phyloP scores from a whole-genome alignment of 2,113 vertebrate species.

The Nycticorax nycticorax region DNA sequence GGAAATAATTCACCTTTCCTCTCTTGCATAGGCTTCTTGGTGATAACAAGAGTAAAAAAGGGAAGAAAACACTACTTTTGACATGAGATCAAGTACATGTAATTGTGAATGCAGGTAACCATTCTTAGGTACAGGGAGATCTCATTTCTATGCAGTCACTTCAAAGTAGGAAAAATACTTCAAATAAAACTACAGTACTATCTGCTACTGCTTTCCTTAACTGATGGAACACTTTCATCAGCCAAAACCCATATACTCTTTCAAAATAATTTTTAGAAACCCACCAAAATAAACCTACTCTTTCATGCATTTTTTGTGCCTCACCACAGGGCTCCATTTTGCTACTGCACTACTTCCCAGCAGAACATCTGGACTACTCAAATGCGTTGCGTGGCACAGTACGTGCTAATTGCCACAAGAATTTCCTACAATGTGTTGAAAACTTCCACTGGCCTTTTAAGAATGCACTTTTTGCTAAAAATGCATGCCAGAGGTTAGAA shows the following conservation, averaged over 20 bases:
- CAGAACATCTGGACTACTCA: neutral
- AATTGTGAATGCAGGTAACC: neutral
- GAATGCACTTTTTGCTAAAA: neutral
- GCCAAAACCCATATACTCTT: neutral
- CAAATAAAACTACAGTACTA: neutral
- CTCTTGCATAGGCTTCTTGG: neutral
- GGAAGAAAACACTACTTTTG: constrained; percentile 18
- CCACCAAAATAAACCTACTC: neutral
- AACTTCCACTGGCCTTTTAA: neutral
- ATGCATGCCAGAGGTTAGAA: neutral
- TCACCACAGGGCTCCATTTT: neutral
- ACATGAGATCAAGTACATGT: neutral
- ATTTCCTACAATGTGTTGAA: neutral
- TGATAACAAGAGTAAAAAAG: neutral
- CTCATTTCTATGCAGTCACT: neutral
- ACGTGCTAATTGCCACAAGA: neutral
- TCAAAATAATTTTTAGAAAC: neutral
- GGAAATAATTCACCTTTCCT: constrained; percentile 4
- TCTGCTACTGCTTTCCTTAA: neutral
- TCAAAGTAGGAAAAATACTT: neutral
- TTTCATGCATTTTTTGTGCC: neutral
- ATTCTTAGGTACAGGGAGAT: neutral
- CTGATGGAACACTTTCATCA: neutral
- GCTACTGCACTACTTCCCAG: neutral
- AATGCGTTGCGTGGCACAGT: neutral